Evolutionary conservation across 1,140 invertebrate genomes (phyloP).

Genomic region (Brachionus calyciflorus): DNA sequence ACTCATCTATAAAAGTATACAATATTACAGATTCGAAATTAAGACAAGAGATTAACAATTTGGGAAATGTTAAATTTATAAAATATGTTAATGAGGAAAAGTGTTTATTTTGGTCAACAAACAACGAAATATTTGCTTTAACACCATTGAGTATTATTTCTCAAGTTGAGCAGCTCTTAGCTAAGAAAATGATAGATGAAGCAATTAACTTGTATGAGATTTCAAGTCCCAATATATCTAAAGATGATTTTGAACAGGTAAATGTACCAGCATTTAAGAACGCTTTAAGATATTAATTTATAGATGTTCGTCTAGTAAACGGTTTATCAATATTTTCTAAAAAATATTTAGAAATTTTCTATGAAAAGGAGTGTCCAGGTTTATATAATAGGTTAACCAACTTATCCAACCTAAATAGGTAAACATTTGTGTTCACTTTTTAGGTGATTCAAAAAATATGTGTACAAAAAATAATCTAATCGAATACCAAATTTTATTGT

Average conservation of each 20-base stretch:
- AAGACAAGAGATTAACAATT: slow-evolving; percentile 17
- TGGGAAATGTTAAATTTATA: neutral
- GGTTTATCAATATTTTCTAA: too few species aligned
- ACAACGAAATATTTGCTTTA: slow-evolving; percentile 27
- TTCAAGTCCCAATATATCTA: neutral
- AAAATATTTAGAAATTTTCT: too few species aligned
- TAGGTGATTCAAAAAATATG: too few species aligned
- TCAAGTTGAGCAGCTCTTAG: slow-evolving; percentile 22
- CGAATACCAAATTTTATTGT: too few species aligned
- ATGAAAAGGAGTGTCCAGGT: too few species aligned
- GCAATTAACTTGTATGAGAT: slow-evolving; percentile 18
- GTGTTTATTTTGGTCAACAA: neutral
- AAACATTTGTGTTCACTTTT: too few species aligned
- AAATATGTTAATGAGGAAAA: slow-evolving; percentile 24
- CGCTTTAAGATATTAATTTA: too few species aligned
- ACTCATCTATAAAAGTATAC: slow-evolving; percentile 10
- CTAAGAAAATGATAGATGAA: slow-evolving; percentile 21
- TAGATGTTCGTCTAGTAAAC: too few species aligned
- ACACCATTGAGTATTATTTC: slow-evolving; percentile 16
- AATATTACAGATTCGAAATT: slow-evolving; percentile 33
- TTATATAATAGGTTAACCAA: too few species aligned
- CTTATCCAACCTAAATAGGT: too few species aligned
- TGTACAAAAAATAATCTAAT: too few species aligned
- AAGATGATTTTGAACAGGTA: slow-evolving; percentile 26
- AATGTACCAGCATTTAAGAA: neutral